Evolutionary conservation across 1,140 invertebrate genomes (phyloP).

Genomic region (Drosophila auraria): DNA sequence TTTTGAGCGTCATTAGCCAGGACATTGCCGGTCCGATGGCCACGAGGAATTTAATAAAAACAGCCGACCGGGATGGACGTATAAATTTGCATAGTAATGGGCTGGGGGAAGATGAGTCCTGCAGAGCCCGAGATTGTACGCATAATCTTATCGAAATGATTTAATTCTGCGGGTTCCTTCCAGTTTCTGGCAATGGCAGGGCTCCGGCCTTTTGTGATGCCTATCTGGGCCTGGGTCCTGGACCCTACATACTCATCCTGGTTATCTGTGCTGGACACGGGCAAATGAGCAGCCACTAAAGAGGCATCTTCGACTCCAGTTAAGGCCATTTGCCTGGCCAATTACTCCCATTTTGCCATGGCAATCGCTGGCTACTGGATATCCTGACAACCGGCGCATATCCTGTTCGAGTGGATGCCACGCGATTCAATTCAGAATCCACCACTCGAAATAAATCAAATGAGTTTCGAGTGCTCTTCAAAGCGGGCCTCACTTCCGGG

Average conservation of each 20-base stretch:
- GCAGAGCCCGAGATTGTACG: constrained; percentile 55
- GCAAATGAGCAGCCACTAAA: constrained; percentile 43
- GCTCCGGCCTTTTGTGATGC: constrained; percentile 34
- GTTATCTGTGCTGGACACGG: constrained; percentile 43
- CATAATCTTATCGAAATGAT: constrained; percentile 82
- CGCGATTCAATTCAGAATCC: constrained; percentile 35
- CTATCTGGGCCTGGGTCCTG: constrained; percentile 11
- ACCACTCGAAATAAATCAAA: constrained; percentile 35
- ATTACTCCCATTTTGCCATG: constrained; percentile 39
- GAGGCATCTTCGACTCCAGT: constrained; percentile 18
- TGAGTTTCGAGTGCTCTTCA: constrained; percentile 27
- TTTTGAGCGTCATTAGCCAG: constrained; percentile 73
- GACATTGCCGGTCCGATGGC: constrained; percentile 17
- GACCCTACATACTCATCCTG: not conserved
- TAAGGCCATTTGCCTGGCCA: constrained; percentile 16
- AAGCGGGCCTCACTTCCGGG: constrained; percentile 13
- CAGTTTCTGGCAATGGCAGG: constrained; percentile 41
- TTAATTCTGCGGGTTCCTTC: constrained; percentile 62
- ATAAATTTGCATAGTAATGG: constrained; percentile 74
- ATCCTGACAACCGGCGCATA: constrained; percentile 3
- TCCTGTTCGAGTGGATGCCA: constrained; percentile 19
- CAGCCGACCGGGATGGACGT: constrained; percentile 24
- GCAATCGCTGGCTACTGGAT: constrained; percentile 8
- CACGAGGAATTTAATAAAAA: constrained; percentile 74
- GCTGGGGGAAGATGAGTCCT: constrained; percentile 24